Base-by-base conservation (phyloP, 2,888 invertebrate genomes). In the Ellobium chinense region DNA sequence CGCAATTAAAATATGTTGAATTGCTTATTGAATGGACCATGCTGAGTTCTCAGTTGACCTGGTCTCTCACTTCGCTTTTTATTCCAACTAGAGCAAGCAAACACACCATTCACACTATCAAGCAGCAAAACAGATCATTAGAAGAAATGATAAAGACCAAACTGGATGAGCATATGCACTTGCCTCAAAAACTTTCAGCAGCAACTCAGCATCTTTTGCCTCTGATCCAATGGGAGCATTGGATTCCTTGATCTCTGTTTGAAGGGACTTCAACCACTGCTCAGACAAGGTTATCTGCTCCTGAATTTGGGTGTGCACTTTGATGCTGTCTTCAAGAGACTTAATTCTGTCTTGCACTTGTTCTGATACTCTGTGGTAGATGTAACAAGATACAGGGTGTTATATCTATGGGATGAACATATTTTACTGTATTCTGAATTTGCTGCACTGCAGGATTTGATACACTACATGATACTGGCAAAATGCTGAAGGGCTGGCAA, bases 161-260 rank as follows among this genome's bases (percentile, higher is more conserved):
- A 37, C 21, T 36, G 21, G 54, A 54, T 54, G 9, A 9, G 18
- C 9, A n/a, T n/a, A n/a, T n/a, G n/a, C n/a, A n/a, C 46, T 70
- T 60, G 77, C 82, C 81, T 83, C 66, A 37, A 70, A 72, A 7
- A 62, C 63, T 36, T 75, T 46, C 3, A 93, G 94, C 86, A 97
- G 94, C n/a, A 96, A 95, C 91, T 97, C 96, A 0, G 98, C 97
- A 92, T 98, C 98, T 90, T 97, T 97, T 1, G 96, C 96, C 89
- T 96, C 96, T 76, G 96, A 96, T 18, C 98, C 98, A 56, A 98
- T 95, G 0, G 98, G 97, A 92, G 96, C 96, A 89, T 96, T 96
- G 1, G 96, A 96, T 85, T 96, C 96, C 7, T 46, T 76, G 24
- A 98, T 93, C 91, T 97, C 96, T 80, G 95, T 95, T 91, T 97